Conservation (phyloP, 2,113 vertebrate genomes). For the Microtus oregoni region DNA sequence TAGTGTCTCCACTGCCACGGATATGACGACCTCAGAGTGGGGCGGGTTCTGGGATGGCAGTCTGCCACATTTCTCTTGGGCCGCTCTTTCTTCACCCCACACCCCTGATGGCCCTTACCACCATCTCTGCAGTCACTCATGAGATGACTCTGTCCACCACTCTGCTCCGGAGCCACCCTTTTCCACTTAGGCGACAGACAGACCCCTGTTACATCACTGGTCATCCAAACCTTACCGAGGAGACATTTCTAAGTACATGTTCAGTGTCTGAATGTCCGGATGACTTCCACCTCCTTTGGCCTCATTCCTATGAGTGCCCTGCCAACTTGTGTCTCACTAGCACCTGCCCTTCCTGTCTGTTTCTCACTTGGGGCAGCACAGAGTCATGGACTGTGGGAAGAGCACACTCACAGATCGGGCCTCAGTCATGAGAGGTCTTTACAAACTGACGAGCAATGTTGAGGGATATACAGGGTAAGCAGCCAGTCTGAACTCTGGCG, state of each 20-base stretch:
- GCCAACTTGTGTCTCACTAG: background rate
- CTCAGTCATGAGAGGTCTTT: background rate
- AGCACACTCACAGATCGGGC: background rate
- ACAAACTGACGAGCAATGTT: background rate
- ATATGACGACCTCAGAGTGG: too few species aligned
- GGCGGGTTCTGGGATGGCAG: background rate
- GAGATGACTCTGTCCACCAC: background rate
- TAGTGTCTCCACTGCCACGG: accelerated
- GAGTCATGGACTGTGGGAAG: background rate
- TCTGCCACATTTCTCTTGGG: background rate
- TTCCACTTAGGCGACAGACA: background rate
- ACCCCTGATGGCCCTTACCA: too few species aligned
- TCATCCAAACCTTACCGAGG: background rate
- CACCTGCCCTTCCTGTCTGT: background rate
- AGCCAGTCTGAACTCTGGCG: background rate
- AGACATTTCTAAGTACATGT: background rate
- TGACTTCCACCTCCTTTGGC: background rate
- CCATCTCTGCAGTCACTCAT: background rate
- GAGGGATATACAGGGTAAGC: background rate
- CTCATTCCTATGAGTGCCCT: background rate
- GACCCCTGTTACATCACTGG: background rate
- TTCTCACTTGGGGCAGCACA: background rate
- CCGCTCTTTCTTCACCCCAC: background rate
- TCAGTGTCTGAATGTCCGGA: background rate
- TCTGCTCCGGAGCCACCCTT: background rate